Percentiles rank a stretch among this genome's conserved stretches.
Evolutionary conservation across 2,797 vertebrate genomes (phyloP).

Genomic region (Acipenser ruthenus): DNA sequence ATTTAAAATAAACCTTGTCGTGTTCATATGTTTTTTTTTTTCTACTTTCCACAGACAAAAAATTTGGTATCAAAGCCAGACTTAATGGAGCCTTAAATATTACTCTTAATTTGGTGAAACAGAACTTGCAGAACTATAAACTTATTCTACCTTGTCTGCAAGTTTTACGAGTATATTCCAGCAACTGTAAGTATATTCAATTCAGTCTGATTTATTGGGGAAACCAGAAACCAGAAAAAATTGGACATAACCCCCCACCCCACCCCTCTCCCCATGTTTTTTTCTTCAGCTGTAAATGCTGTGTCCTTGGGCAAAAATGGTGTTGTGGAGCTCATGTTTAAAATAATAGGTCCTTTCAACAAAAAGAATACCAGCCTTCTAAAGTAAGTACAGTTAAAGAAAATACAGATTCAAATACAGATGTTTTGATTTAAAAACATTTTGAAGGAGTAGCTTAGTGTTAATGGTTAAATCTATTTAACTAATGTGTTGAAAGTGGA

Average conservation of each 20-base stretch:
- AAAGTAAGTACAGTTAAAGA: constrained; percentile 62
- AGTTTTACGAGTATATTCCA: constrained; percentile 82
- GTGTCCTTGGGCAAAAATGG: constrained; percentile 89
- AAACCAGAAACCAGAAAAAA: no score
- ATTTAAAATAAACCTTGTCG: no score
- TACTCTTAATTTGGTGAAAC: constrained; percentile 80
- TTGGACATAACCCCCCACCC: not conserved
- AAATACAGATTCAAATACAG: not conserved
- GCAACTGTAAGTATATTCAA: constrained; percentile 75
- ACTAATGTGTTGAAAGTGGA: not conserved
- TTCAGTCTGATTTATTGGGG: not conserved
- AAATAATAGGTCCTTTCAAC: constrained; percentile 82
- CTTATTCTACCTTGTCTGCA: constrained; percentile 90
- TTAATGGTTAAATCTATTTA: no score
- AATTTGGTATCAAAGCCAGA: constrained; percentile 90
- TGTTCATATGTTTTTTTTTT: not conserved
- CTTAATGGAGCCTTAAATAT: constrained; percentile 79
- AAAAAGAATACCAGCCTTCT: constrained; percentile 86
- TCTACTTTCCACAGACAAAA: constrained; percentile 71
- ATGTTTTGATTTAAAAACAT: no score
- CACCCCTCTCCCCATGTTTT: constrained; percentile 8
- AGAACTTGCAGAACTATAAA: constrained; percentile 80
- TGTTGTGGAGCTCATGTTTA: constrained; percentile 86
- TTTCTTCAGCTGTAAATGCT: constrained; percentile 80
- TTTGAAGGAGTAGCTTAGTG: no score